Evolutionary conservation across 2,888 invertebrate genomes (phyloP), one percentile per base, ranked within the genome.

Genomic region (Colletes collaris): DNA sequence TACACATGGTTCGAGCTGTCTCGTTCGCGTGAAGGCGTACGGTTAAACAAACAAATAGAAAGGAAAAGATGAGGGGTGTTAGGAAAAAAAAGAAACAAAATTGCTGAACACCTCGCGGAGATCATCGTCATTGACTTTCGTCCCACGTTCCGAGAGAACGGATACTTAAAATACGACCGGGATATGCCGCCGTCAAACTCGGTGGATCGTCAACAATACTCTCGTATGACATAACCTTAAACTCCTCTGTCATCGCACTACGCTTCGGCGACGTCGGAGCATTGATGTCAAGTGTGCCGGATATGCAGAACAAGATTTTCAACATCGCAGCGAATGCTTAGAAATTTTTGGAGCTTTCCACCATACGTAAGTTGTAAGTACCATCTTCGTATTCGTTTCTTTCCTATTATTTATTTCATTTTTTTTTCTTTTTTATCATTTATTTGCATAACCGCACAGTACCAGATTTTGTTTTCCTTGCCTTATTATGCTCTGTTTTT

Each of bases 11-110:
- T 74, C 64, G 68, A 77, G 69, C 55, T 46, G 58, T 49, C 19
- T 71, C 55, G 27, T 58, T 52, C 46, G 71, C 59, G 59, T 78
- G 64, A 70, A 27, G 49, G 37, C 53, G 55, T 16, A 46, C 13
- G 65, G 62, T 68, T 70, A 37, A 78, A 70, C 55, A 83, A 83
- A 84, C 73, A 79, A 81, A 77, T 66, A 67, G 60, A 55, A 71
- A 63, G 72, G 71, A 67, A 73, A 78, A 80, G 59, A 86, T 86
- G 86, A 85, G 81, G 82, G 79, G 85, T 64, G 85, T 76, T n/a
- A 79, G 82, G 67, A 86, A 81, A 69, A 86, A 86, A 75, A 85
- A 82, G 82, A 72, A 84, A 86, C 37, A 55, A 37, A 59, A 19
- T 46, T 37, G 55, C 35, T 69, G 62, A 74, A 58, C 56, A 76